Evolutionary conservation across 2,797 vertebrate species (phyloP).

Genomic region (Carcharodon carcharias): DNA sequence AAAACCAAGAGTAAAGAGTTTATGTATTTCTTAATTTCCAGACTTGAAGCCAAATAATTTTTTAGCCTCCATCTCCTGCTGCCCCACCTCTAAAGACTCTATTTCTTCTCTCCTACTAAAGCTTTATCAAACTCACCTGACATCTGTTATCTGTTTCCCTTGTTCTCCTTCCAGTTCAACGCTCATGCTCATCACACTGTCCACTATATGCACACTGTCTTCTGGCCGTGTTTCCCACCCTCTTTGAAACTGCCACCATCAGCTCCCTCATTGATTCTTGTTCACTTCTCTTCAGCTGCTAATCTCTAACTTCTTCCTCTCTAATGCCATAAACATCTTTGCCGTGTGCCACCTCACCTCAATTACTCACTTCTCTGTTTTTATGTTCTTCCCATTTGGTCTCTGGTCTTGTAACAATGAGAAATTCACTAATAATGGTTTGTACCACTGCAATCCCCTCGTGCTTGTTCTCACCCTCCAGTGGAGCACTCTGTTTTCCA

Average conservation of each 20-base stretch:
- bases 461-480: background rate
- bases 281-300: background rate
- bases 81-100: too few species aligned
- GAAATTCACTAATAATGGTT: background rate
- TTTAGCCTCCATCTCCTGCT: too few species aligned
- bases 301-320: background rate
- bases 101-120: too few species aligned
- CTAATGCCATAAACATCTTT: background rate
- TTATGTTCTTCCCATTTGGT: background rate
- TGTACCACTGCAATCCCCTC: background rate
- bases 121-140: too few species aligned
- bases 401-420: background rate
- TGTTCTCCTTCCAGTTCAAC: too few species aligned
- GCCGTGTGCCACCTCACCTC: background rate
- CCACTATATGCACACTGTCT: background rate
- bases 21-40: too few species aligned
- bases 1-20: too few species aligned
- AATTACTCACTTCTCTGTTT: background rate
- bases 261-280: background rate
- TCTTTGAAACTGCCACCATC: background rate
- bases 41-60: too few species aligned
- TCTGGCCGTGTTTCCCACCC: background rate
- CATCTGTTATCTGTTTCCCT: too few species aligned
- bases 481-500: background rate
- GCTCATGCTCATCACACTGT: too few species aligned